phyloP scores from a whole-genome alignment of 92 coral and sea anemone species.

The Epizoanthus illoricatus region DNA sequence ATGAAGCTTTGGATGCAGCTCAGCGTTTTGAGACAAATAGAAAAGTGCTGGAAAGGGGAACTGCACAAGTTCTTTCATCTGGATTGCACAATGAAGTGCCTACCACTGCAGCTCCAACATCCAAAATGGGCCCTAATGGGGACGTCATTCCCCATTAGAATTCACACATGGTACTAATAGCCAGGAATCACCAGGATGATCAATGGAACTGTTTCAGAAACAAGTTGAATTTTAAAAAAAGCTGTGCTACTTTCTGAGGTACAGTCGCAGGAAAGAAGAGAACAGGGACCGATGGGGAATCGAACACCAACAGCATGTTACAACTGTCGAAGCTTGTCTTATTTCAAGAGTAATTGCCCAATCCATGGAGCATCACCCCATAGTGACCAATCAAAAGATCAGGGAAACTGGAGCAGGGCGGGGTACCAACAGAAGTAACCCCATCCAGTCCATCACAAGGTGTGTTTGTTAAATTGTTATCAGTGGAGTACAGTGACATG shows the following conservation, averaged over 20 bases:
- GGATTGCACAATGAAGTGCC: no score
- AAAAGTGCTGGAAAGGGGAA: background rate
- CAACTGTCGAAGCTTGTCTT: constrained; percentile 19
- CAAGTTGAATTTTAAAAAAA: constrained; percentile 6
- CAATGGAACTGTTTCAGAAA: constrained; percentile 15
- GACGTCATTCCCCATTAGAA: no score
- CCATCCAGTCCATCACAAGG: constrained; percentile 36
- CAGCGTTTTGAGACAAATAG: background rate
- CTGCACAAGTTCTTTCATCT: no score
- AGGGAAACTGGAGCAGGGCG: constrained; percentile 30
- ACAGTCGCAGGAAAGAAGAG: background rate
- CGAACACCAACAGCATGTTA: background rate
- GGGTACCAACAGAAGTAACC: constrained; percentile 12
- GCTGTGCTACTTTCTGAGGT: background rate
- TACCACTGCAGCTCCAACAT: no score
- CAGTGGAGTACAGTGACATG: background rate
- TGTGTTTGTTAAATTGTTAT: constrained; percentile 5
- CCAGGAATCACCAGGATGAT: background rate
- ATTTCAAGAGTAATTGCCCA: no score
- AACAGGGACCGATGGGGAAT: background rate
- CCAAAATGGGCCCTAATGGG: no score
- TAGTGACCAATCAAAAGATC: background rate
- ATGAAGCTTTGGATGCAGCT: no score
- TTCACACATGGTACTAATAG: no score
- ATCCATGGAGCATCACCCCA: no score